phyloP scores from a whole-genome alignment of 2,797 vertebrate genomes.

The Spinus olivaceus region DNA sequence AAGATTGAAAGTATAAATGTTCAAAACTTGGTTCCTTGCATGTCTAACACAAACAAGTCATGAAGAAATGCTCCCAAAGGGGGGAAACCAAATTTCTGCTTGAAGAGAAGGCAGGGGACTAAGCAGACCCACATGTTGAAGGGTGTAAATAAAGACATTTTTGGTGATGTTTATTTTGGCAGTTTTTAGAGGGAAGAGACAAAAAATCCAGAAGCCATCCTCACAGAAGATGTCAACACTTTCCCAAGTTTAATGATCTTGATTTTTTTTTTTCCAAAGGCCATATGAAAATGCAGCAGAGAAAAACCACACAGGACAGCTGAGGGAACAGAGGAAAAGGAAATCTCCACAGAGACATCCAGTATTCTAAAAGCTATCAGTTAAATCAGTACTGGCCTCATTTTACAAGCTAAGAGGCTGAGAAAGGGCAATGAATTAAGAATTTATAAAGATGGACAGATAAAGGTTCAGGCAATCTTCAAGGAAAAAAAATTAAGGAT shows the following conservation, averaged over 20 bases:
- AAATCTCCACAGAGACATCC: constrained; percentile 16
- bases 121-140: background rate
- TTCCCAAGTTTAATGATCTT: background rate
- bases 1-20: background rate
- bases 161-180: background rate
- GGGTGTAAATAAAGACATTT: background rate
- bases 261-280: background rate
- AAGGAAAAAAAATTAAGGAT: background rate
- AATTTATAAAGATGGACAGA: constrained; percentile 55
- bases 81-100: background rate
- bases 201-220: background rate
- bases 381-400: constrained; percentile 39
- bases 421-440: constrained; percentile 65
- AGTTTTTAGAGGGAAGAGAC: background rate
- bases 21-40: background rate
- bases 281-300: background rate
- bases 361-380: background rate
- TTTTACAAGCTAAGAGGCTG: constrained; percentile 55
- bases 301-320: background rate
- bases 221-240: background rate
- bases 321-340: background rate
- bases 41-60: background rate
- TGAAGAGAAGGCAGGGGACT: background rate
- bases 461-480: constrained; percentile 36
- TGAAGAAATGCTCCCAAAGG: background rate